Conservation (phyloP, 92 coral and sea anemone genomes). For the Chrysogorgia sp. region DNA sequence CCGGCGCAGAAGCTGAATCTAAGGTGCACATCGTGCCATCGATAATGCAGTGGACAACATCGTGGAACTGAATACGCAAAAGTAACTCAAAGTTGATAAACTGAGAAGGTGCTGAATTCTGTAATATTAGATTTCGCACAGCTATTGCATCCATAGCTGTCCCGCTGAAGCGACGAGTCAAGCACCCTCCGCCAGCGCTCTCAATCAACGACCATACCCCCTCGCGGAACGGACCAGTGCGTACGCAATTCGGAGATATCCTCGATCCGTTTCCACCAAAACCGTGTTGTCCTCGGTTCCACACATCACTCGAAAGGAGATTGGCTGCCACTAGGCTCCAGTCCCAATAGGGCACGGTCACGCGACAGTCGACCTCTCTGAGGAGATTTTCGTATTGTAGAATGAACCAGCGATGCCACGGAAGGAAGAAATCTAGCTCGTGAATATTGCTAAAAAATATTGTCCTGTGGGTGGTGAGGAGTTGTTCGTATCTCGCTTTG, state of each 20-base stretch:
- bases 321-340: constrained; percentile 64
- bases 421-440: constrained; percentile 71
- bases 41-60: constrained; percentile 56
- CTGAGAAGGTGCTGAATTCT: not conserved
- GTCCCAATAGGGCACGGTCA: constrained; percentile 78
- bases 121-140: constrained; percentile 20
- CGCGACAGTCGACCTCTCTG: constrained; percentile 72
- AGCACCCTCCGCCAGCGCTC: constrained; percentile 60
- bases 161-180: constrained; percentile 54
- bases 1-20: constrained; percentile 65
- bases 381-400: constrained; percentile 67
- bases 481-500: constrained; percentile 62
- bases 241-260: constrained; percentile 47
- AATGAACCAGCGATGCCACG: constrained; percentile 88
- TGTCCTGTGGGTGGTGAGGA: constrained; percentile 59
- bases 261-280: constrained; percentile 70
- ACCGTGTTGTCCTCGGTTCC: constrained; percentile 70
- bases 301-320: constrained; percentile 50
- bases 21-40: constrained; percentile 60
- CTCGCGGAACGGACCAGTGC: constrained; percentile 59
- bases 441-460: constrained; percentile 61
- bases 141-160: constrained; percentile 49
- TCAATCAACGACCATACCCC: constrained; percentile 38
- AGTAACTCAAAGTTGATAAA: constrained; percentile 50
- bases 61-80: constrained; percentile 53